phyloP scores from a whole-genome alignment of 2,113 vertebrate species.

The Piprites chloris region DNA sequence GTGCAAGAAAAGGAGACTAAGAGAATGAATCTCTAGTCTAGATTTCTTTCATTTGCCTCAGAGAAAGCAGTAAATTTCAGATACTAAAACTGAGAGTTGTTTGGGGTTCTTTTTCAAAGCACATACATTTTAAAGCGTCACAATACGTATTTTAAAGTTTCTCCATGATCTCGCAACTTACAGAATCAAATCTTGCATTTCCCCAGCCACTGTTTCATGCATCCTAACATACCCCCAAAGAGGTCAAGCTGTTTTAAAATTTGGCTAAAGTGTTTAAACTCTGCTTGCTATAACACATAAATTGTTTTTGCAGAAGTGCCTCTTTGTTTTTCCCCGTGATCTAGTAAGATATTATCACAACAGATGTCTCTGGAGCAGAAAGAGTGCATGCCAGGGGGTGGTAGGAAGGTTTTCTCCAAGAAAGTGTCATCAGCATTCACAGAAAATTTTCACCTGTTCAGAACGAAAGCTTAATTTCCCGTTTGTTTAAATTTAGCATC shows the following conservation, averaged over 20 bases:
- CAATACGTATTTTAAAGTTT: background rate
- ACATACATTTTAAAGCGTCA: background rate
- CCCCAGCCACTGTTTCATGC: background rate
- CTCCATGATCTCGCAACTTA: background rate
- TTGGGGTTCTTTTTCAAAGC: background rate
- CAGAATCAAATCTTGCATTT: background rate
- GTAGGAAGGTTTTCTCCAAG: background rate
- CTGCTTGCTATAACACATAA: accelerated
- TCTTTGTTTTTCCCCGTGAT: background rate
- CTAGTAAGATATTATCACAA: background rate
- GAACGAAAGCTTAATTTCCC: slow-evolving; percentile 37
- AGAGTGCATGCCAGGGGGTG: background rate
- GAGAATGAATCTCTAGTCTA: background rate
- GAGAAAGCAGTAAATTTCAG: background rate
- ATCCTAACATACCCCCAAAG: background rate
- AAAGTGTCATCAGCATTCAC: slow-evolving; percentile 30
- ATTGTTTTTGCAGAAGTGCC: background rate
- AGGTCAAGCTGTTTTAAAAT: background rate
- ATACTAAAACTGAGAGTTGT: background rate
- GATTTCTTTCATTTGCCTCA: background rate
- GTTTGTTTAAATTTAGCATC: background rate
- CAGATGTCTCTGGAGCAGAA: background rate
- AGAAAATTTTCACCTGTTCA: slow-evolving; percentile 26
- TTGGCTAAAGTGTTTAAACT: background rate
- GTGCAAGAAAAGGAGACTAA: background rate